Base-by-base conservation (phyloP, 2,113 vertebrate species). In the Bostrychus sinensis region DNA sequence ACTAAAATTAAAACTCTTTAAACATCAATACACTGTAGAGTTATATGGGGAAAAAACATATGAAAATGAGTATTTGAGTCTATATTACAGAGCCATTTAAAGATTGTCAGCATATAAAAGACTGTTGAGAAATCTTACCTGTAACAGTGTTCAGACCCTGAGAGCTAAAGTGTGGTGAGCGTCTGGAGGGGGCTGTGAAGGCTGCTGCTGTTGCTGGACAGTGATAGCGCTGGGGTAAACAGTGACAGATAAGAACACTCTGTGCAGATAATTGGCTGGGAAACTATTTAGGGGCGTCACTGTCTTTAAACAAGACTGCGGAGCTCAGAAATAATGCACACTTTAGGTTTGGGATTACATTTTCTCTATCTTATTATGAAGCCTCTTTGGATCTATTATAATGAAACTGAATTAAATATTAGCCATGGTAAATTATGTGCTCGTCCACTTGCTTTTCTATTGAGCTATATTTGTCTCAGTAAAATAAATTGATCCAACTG, bases 241-340 rank as follows among this genome's bases (percentile, higher is more conserved):
- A 92, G 60, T 70, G 61, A 62, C 72, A 89, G 92, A 93, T 93
- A 91, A 91, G 82, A 76, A 37, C 60, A 48, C 46, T 77, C 68
- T 74, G 56, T 30, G 17, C 71, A 85, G 84, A 91, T 93, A 91
- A 89, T 84, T 86, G 85, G 82, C 82, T 91, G 91, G 77, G 84
- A 92, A 91, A 87, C 66, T 23, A 55, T 54, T 42, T 0, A 2
- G 75, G 75, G 84, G 78, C 85, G 53, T 20, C 67, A 45, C 54
- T 26, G 28, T 41, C 37, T 28, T 51, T 38, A 54, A 48, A 59
- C 12, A 66, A 13, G 17, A 45, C 42, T 45, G 42, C 9, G 20
- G 20, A 19, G 17, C n/a, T 42, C 39, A 42, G 6, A 42, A n/a
- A 42, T 1, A 17, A n/a, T 19, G 12, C n/a, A 42, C 39, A 7